Percentiles rank a stretch among this genome's conserved stretches.
Evolutionary conservation across 2,888 invertebrate species (phyloP).

Genomic region (Tryphoninae sp.): DNA sequence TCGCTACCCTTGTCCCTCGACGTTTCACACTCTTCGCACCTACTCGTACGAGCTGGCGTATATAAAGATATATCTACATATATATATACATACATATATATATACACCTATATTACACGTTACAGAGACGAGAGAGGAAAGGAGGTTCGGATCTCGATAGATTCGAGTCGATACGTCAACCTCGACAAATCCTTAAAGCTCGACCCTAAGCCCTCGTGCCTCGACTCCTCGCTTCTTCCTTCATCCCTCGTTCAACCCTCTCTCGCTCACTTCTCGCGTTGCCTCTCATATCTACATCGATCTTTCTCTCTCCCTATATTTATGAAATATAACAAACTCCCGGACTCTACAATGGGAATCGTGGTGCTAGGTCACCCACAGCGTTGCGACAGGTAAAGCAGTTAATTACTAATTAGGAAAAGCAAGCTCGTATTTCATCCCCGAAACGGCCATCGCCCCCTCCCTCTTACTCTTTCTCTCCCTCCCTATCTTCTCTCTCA

Average conservation of each 20-base stretch:
- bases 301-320: constrained; percentile 4
- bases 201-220: constrained; percentile 54
- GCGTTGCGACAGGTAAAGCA: constrained; percentile 43
- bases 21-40: constrained; percentile 63
- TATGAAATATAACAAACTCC: background rate
- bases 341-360: background rate
- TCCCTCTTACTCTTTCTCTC: no score
- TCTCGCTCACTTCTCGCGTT: background rate
- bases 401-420: constrained; percentile 73
- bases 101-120: constrained; percentile 30
- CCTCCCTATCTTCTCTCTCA: background rate
- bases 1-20: constrained; percentile 77
- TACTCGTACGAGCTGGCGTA: constrained; percentile 9
- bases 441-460: constrained; percentile 64
- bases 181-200: constrained; percentile 39
- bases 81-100: background rate
- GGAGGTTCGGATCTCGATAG: constrained; percentile 71
- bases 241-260: background rate
- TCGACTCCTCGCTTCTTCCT: constrained; percentile 18
- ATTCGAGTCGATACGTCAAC: constrained; percentile 75
- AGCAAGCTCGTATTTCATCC: constrained; percentile 69
- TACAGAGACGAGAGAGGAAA: constrained; percentile 45
- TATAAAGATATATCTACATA: background rate
- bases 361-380: background rate
- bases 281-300: background rate